Evolutionary conservation across 1,140 invertebrate genomes (phyloP), one percentile per base, ranked within the genome.

Genomic region (Coelopa frigida): DNA sequence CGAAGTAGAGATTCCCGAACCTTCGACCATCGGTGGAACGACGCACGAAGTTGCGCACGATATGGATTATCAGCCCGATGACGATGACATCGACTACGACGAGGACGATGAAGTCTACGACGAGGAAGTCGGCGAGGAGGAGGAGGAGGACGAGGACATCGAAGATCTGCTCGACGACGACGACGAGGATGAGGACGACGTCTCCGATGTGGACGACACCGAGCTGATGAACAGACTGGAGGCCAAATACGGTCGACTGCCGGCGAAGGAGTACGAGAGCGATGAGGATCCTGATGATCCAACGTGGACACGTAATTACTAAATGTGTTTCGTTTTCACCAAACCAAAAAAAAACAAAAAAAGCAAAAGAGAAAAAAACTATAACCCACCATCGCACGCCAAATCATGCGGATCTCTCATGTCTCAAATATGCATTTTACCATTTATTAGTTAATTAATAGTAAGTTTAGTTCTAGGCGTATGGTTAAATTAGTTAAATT

Each of bases 161-260:
- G 50, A 51, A 1, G 61, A 66, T n/a, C 69, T 71, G 22, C 67
- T 71, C 31, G 68, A 65, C 12, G 69, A 72, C 36, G 48, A 64
- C 26, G 72, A 73, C 27, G 71, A 74, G 26, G 71, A 72, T 35
- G 61, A 64, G 45, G 64, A 81, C 56, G 73, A 78, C 49, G 73
- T 77, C 54, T 79, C 76, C 1, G 78, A 79, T 47, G 74, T 78
- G 2, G 78, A 79, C 56, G 77, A 85, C 61, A 72, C 73, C 2
- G 81, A 83, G 53, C 66, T 84, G 22, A 72, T 84, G 54, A 80
- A 73, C 54, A 77, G 80, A 57, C 59, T 85, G 31, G 81, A 84
- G 66, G 80, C 75, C 15, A 84, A 81, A 72, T 84, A 84, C 61
- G 82, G 82, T 35, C 80, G 79, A 51, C 67, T 85, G 38, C 73